Evolutionary conservation across 2,888 invertebrate species (phyloP).

Genomic region (Vannuccia rotundouncinata): DNA sequence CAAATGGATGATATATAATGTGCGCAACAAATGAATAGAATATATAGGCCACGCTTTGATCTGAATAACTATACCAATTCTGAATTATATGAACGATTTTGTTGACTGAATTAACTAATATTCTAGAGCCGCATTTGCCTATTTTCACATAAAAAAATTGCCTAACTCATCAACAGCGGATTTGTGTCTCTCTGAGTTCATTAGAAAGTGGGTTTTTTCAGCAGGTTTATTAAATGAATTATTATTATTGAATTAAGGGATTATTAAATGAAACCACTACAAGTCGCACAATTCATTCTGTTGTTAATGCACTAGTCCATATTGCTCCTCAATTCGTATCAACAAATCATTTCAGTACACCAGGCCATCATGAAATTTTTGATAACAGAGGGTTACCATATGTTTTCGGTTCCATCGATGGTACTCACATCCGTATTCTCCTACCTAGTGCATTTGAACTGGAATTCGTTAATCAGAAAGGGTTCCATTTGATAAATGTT

Average conservation of each 20-base stretch:
- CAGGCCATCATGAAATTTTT: background rate
- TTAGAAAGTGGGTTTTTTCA: constrained; percentile 10
- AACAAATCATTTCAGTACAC: background rate
- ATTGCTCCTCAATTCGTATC: constrained; percentile 24
- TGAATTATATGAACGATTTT: too few species aligned
- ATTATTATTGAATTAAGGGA: too few species aligned
- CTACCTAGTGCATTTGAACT: constrained; percentile 8
- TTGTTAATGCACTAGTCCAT: constrained; percentile 23
- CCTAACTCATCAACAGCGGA: background rate
- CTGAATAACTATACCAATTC: too few species aligned
- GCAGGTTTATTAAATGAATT: background rate
- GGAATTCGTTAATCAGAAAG: constrained; percentile 9
- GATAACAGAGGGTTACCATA: constrained; percentile 5
- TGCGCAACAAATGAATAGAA: too few species aligned
- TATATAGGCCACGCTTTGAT: too few species aligned
- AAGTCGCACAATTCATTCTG: background rate
- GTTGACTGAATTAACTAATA: constrained; percentile 23
- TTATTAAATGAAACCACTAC: background rate
- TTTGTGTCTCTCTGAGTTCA: background rate
- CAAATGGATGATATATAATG: too few species aligned
- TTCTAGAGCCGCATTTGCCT: constrained; percentile 5
- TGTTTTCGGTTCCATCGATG: constrained; percentile 1
- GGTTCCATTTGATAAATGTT: constrained; percentile 3
- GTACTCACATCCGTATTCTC: constrained; percentile 11
- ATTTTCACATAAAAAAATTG: constrained; percentile 18